phyloP scores from a whole-genome alignment of 2,113 vertebrate species.

The Chaetorhynchus papuensis region DNA sequence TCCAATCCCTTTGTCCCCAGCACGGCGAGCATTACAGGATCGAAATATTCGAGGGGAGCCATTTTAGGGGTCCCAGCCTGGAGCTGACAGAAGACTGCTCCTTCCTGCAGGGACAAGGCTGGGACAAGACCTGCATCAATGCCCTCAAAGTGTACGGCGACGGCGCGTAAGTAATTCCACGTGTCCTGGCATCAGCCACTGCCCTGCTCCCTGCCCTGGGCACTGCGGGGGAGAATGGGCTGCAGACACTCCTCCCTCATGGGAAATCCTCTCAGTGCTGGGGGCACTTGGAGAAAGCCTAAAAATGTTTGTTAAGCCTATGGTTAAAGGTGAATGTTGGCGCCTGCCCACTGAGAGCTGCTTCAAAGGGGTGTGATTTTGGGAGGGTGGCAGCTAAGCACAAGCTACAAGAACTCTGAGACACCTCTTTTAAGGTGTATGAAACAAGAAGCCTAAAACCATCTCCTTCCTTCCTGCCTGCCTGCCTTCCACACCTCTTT shows the following conservation, averaged over 20 bases:
- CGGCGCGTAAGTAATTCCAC: constrained; percentile 78
- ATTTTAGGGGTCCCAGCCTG: constrained; percentile 85
- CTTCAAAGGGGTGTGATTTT: background rate
- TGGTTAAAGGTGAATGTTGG: background rate
- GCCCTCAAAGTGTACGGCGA: constrained; percentile 88
- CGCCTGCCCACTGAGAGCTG: background rate
- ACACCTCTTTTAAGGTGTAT: background rate
- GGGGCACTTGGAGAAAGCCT: background rate
- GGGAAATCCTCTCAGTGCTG: background rate
- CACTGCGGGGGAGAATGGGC: rapidly evolving
- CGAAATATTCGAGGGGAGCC: constrained; percentile 84
- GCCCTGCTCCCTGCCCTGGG: background rate
- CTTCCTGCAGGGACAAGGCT: constrained; percentile 85
- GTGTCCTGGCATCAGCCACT: rapidly evolving
- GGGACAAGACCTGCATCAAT: constrained; percentile 85
- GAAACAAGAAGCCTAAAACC: background rate
- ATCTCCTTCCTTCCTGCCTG: no score
- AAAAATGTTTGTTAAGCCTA: background rate
- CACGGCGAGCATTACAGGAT: constrained; percentile 88
- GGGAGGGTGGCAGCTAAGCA: background rate
- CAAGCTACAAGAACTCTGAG: background rate
- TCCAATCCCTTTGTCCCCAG: constrained; percentile 34
- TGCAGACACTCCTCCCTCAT: background rate
- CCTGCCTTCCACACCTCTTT: background rate
- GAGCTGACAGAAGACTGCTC: constrained; percentile 86